Base-by-base conservation (phyloP, 2,797 vertebrate genomes). In the Eulemur coronatus region DNA sequence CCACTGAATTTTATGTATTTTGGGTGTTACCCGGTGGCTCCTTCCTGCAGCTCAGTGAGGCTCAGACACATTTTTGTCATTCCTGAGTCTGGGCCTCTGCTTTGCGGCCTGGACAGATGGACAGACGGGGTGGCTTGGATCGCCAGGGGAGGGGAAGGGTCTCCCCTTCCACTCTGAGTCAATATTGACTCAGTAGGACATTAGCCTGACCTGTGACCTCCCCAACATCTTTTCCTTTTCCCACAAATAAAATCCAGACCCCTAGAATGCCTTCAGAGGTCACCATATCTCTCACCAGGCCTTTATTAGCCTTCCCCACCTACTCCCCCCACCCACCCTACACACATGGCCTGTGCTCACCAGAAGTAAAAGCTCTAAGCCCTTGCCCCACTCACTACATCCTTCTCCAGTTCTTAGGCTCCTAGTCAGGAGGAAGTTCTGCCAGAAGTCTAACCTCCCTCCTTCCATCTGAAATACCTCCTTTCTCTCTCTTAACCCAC, bases 11-110 rank as follows among this genome's bases (percentile, higher is more conserved):
- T 98, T 96, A 97, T 98, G 98, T 97, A 97, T 97, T 98, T 98
- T 98, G 97, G 98, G 97, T 98, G 97, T 98, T 98, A 97, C 96
- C 95, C 72, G 26, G 67, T 95, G 93, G 96, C 94, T 98, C 97
- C 89, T 97, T 98, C 94, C 96, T n/a, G 46, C 69, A 89, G 97
- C 96, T 96, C 97, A 94, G 92, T 86, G 95, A 97, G 97, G 96
- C 96, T 98, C 97, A 98, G 97, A 98, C 97, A 97, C 98, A 98
- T 98, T 98, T 98, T 98, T 98, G 97, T 98, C 98, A 98, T 98
- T 98, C 98, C 97, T 97, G 94, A 98, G 97, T 97, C 98, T 98
- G 94, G 97, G 97, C 97, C 97, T 97, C 95, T 96, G 96, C 92
- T 97, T 75, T 98, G 97, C 48, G 95, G 98, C 97, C 98, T 97